Base-by-base conservation (phyloP, 2,113 vertebrate genomes). In the Pituophis catenifer region DNA sequence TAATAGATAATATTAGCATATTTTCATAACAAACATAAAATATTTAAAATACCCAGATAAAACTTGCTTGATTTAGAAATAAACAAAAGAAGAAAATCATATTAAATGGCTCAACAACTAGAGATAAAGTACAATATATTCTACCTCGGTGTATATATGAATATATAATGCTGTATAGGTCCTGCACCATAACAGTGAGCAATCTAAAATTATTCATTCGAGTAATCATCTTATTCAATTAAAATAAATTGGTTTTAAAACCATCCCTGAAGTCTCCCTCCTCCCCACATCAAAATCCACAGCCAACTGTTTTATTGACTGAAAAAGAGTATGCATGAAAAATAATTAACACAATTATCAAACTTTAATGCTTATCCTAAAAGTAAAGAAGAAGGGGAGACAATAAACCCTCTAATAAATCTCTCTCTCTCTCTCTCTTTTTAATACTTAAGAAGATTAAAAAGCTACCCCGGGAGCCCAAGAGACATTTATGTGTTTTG, bases 401-500 rank as follows among this genome's bases (percentile, higher is more conserved):
- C 21, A 17, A 26, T 9, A 89, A 24, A 2, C 86, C n/a, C 44
- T 85, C 48, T 33, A 91, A 85, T 91, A 93, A 91, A 93, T 91
- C 44, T 52, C 48, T 38, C 44, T 48, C 44, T 0, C 44, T 4
- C 44, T 48, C 44, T 48, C 44, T 48, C 44, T 48, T 48, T 48
- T 38, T 9, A 81, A 15, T 86, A 91, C 29, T 91, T 91, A 93
- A 89, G 65, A 89, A 91, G 93, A 93, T 93, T 93, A 93, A 93
- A 92, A 89, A 85, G 38, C 70, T 91, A 91, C 65, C 90, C 90
- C 86, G 93, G 93, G 93, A 95, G 95, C 95, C 94, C 94, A 95
- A 96, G 96, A 95, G 88, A 96, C 95, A 90, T 95, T 96, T 94
- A 94, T 89, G 54, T 85, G 86, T 94, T 97, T 95, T 96, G 95